Percentiles rank a stretch among this genome's conserved stretches.
Evolutionary conservation across 2,888 invertebrate genomes (phyloP).

Genomic region (Drosophila buzzatii): DNA sequence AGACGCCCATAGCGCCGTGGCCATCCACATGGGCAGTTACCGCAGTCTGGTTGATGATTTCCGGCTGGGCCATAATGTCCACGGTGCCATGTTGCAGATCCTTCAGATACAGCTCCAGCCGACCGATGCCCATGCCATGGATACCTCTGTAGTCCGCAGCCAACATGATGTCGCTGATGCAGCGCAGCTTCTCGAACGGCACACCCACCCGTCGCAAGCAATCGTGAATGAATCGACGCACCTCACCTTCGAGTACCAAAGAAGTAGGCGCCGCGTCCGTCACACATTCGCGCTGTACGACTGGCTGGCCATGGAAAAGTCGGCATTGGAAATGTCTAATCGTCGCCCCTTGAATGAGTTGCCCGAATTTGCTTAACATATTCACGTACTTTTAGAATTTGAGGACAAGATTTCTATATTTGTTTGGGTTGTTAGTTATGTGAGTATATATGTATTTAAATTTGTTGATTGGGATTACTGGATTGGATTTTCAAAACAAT

Average conservation of each 20-base stretch:
- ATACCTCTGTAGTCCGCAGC: constrained; percentile 62
- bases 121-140: constrained; percentile 50
- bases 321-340: neutral
- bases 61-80: constrained; percentile 45
- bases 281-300: neutral
- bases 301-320: neutral
- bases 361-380: constrained; percentile 20
- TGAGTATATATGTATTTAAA: constrained; percentile 27
- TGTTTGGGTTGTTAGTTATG: constrained; percentile 42
- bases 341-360: neutral
- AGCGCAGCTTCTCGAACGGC: constrained; percentile 38
- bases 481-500: neutral
- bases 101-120: constrained; percentile 48
- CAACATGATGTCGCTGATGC: constrained; percentile 52
- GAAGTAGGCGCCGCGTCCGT: constrained; percentile 29
- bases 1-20: constrained; percentile 51
- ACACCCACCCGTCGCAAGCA: constrained; percentile 53
- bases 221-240: constrained; percentile 61
- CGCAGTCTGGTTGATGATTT: constrained; percentile 41
- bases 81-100: constrained; percentile 47
- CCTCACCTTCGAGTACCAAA: constrained; percentile 53
- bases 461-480: neutral
- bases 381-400: neutral
- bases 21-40: constrained; percentile 58
- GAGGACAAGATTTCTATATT: constrained; percentile 10